These are phyloP conservation scores for Acrobeloides nanus DNA, from an alignment of 2,888 invertebrate genomes.

Conservation along the genomic window DNA sequence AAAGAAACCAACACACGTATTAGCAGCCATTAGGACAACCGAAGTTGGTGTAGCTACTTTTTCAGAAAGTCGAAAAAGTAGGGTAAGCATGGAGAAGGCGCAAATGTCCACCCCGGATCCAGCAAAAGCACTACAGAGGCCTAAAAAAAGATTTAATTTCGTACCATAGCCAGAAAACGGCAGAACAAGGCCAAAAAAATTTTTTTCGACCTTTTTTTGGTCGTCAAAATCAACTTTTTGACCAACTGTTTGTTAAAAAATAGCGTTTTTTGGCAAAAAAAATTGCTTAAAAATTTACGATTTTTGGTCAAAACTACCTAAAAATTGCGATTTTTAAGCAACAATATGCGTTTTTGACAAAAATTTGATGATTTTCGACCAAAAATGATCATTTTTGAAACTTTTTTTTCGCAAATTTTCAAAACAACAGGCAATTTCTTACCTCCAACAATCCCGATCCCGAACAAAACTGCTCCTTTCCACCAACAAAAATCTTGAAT, in stretches of 20 bases:
- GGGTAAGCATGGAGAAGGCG: constrained; percentile 37
- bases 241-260: too few relatives aligned
- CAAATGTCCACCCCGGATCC: constrained; percentile 49
- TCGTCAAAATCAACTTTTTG: too few relatives aligned
- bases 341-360: too few relatives aligned
- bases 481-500: constrained; percentile 28
- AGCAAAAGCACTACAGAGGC: constrained; percentile 44
- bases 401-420: constrained; percentile 3
- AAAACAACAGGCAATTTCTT: neutral
- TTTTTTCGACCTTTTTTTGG: too few relatives aligned
- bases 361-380: too few relatives aligned
- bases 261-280: too few relatives aligned
- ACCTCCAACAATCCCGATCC: constrained; percentile 42
- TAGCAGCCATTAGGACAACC: constrained; percentile 44
- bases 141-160: constrained; percentile 16
- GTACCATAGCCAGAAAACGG: neutral
- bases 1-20: constrained; percentile 38
- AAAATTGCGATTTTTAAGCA: too few relatives aligned
- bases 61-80: constrained; percentile 26
- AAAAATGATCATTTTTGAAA: too few relatives aligned
- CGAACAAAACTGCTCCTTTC: constrained; percentile 31
- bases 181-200: neutral
- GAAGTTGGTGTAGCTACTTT: constrained; percentile 49
- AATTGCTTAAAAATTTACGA: too few relatives aligned
- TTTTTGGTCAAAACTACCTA: too few relatives aligned